Evolutionary conservation across 2,113 vertebrate genomes (phyloP), one percentile per base, ranked within the genome.

Genomic region (Dicerorhinus sumatrensis): DNA sequence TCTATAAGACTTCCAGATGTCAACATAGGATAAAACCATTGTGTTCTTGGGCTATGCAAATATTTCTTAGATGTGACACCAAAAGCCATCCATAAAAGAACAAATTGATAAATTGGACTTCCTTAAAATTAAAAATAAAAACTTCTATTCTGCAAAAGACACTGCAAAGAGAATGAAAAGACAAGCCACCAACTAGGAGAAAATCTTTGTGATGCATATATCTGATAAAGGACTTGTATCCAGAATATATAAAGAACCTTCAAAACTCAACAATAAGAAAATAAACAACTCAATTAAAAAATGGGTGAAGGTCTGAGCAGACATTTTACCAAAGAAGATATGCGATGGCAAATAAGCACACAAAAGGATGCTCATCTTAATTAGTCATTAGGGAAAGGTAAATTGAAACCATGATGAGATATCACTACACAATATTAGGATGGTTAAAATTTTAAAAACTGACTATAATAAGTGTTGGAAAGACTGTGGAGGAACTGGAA

Each of bases 231-330:
- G n/a, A 75, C 13, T n/a, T 81, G 58, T 63, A 91, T 80, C 20
- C 23, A 87, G n/a, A 73, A 92, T 65, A 70, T 31, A 69, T 56
- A n/a, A 79, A 87, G 11, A 72, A 46, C 14, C 10, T 14, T 80
- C 39, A 79, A 79, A 77, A 72, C 17, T 42, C 46, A 91, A 73
- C 48, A 75, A 70, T 73, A 81, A 92, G 56, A 54, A 96, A 88
- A 88, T 75, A 14, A 88, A 29, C 6, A 46, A 87, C 27, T 70
- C 29, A 70, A 51, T 48, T 65, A 63, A 73, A 23, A 96, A 58
- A 60, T 65, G 2, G 16, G 36, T 60, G 65, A 88, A 67, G 16
- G 27, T 95, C 27, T 95, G 72, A 95, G 79, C 5, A 91, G 11
- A 33, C 39, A 39, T 77, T 76, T 84, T 36, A 77, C n/a, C 6